Conservation (phyloP, 2,113 vertebrate genomes). For the Hymenochirus boettgeri region DNA sequence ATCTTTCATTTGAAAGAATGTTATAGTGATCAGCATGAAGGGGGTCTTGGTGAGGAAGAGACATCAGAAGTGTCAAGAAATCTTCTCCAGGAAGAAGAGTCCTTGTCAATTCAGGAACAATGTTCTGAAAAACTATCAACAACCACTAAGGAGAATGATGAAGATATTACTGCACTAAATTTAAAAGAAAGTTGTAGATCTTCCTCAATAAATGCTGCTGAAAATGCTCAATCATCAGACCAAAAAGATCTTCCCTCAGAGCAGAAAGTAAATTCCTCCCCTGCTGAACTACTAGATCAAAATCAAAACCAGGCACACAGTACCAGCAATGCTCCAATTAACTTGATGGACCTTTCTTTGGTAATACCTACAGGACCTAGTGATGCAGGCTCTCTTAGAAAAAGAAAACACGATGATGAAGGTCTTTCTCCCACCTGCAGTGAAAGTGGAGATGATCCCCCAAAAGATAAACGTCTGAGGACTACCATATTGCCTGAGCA, state of each 20-base stretch:
- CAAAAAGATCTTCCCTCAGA: slow-evolving; percentile 8
- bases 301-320: slow-evolving; percentile 6
- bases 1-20: slow-evolving; percentile 59
- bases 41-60: slow-evolving; percentile 39
- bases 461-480: slow-evolving; percentile 69
- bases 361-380: slow-evolving; percentile 49
- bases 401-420: slow-evolving; percentile 58
- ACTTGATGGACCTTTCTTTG: slow-evolving; percentile 46
- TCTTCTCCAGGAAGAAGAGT: slow-evolving; percentile 42
- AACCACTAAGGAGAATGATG: slow-evolving; percentile 19
- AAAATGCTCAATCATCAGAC: not conserved
- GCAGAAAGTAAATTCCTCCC: not conserved
- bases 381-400: slow-evolving; percentile 38
- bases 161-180: slow-evolving; percentile 35
- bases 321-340: slow-evolving; percentile 1
- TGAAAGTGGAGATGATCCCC: slow-evolving; percentile 50
- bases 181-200: not conserved
- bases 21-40: slow-evolving; percentile 52
- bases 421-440: slow-evolving; percentile 56
- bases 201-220: slow-evolving; percentile 1
- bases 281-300: not conserved
- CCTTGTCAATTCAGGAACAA: not conserved
- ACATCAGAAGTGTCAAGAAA: slow-evolving; percentile 47
- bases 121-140: not conserved
- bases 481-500: slow-evolving; percentile 87